These are phyloP conservation scores for Yponomeuta evonymella DNA, from an alignment of 2,888 invertebrate genomes.

Conservation along the genomic window DNA sequence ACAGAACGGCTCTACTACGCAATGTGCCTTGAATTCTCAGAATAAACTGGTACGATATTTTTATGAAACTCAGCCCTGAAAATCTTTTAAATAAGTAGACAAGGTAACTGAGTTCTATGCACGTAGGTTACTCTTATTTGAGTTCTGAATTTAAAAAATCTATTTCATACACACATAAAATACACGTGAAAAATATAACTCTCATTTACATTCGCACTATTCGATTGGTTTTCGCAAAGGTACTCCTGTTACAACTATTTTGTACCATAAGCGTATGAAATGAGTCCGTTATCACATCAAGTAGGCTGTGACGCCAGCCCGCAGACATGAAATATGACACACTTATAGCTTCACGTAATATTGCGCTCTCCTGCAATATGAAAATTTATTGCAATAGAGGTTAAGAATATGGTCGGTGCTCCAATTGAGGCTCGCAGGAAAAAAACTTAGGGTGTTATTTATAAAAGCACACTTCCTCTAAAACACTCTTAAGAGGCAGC, in stretches of 20 bases:
- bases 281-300: constrained; percentile 40
- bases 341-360: constrained; percentile 62
- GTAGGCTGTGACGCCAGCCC: constrained; percentile 41
- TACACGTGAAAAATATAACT: not conserved
- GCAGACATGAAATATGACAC: constrained; percentile 67
- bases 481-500: too few species aligned
- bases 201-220: not conserved
- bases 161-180: too few species aligned
- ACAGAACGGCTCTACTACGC: too few species aligned
- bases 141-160: too few species aligned
- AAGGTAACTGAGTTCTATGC: too few species aligned
- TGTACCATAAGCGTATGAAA: constrained; percentile 4
- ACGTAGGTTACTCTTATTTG: too few species aligned
- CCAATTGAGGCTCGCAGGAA: not conserved
- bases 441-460: too few species aligned
- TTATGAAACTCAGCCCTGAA: too few species aligned
- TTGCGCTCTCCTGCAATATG: constrained; percentile 70
- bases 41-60: too few species aligned
- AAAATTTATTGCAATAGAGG: constrained; percentile 65
- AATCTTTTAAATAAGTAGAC: too few species aligned
- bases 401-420: not conserved
- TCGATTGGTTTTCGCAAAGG: not conserved
- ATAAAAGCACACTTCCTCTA: too few species aligned
- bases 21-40: too few species aligned
- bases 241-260: not conserved